Percentiles rank a stretch among this genome's conserved stretches.
Conservation (phyloP, 2,888 invertebrate species). For the Dorcus hopei region DNA sequence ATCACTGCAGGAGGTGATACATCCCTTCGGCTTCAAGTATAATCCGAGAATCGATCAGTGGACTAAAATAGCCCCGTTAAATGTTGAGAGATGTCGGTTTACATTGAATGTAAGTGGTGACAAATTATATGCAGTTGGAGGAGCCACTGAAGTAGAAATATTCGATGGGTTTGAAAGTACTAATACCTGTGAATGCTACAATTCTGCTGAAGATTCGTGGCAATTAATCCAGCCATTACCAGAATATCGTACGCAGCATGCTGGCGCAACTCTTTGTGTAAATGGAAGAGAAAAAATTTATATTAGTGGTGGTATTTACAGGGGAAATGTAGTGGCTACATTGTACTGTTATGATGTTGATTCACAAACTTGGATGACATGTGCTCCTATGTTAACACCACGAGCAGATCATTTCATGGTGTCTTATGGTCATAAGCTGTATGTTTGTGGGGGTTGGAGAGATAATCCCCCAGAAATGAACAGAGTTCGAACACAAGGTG, state of each 20-base stretch:
- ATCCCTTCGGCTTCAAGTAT: slow-evolving; percentile 67
- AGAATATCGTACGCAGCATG: slow-evolving; percentile 59
- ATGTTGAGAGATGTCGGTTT: slow-evolving; percentile 63
- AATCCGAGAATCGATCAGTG: slow-evolving; percentile 60
- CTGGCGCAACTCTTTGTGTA: slow-evolving; percentile 23
- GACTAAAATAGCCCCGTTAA: slow-evolving; percentile 66
- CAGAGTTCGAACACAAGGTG: slow-evolving; percentile 55
- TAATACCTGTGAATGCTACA: slow-evolving; percentile 59
- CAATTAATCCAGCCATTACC: slow-evolving; percentile 55
- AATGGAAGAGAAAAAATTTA: slow-evolving; percentile 9
- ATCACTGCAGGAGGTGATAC: slow-evolving; percentile 64
- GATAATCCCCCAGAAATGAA: slow-evolving; percentile 40
- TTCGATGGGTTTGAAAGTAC: slow-evolving; percentile 45
- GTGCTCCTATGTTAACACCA: slow-evolving; percentile 57
- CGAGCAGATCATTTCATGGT: slow-evolving; percentile 66
- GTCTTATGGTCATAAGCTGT: slow-evolving; percentile 56
- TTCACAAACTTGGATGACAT: slow-evolving; percentile 54
- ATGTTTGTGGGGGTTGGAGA: slow-evolving; percentile 64
- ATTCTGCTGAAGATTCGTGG: slow-evolving; percentile 59
- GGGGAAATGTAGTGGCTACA: slow-evolving; percentile 51
- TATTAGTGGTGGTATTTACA: slow-evolving; percentile 57
- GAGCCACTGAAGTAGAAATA: slow-evolving; percentile 58
- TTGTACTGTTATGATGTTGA: slow-evolving; percentile 54
- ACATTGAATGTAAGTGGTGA: slow-evolving; percentile 58
- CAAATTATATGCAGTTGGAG: slow-evolving; percentile 62